Percentiles rank a stretch among this genome's conserved stretches.
These are phyloP conservation scores for Cabera pusaria DNA, from an alignment of 2,888 invertebrate genomes.

Conservation along the genomic window DNA sequence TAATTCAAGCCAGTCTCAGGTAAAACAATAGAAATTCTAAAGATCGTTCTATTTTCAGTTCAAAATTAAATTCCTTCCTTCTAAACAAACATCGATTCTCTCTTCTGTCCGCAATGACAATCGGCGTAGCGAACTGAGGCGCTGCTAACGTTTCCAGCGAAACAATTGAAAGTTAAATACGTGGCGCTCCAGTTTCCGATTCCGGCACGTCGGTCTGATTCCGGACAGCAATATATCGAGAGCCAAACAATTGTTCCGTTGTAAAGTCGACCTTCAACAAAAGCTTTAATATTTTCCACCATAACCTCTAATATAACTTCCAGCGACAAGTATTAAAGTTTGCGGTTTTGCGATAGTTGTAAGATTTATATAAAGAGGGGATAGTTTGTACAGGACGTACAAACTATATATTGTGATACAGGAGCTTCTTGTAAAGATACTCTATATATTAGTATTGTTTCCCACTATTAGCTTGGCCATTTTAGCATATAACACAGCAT, in stretches of 20 bases:
- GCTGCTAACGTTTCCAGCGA: neutral
- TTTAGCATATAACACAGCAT: no score
- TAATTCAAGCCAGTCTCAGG: neutral
- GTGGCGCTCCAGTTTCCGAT: neutral
- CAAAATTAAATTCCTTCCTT: slow-evolving; percentile 21
- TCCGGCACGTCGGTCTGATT: neutral
- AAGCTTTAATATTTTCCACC: slow-evolving; percentile 37
- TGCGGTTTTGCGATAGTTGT: no score
- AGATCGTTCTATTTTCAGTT: neutral
- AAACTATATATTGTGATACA: no score
- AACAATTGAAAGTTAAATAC: neutral
- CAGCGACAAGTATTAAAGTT: slow-evolving; percentile 57
- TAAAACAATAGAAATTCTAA: neutral
- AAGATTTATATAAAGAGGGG: no score
- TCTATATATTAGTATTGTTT: no score
- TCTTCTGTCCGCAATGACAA: neutral
- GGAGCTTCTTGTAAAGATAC: no score
- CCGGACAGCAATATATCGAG: slow-evolving; percentile 3
- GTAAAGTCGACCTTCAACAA: slow-evolving; percentile 2
- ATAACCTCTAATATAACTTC: slow-evolving; percentile 48
- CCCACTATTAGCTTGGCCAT: no score
- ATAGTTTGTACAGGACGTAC: no score
- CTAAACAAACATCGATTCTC: slow-evolving; percentile 25
- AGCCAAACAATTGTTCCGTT: slow-evolving; percentile 1
- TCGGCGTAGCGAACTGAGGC: neutral